These are phyloP conservation scores for Epinephelus moara DNA, from an alignment of 2,113 vertebrate genomes.

Conservation along the genomic window DNA sequence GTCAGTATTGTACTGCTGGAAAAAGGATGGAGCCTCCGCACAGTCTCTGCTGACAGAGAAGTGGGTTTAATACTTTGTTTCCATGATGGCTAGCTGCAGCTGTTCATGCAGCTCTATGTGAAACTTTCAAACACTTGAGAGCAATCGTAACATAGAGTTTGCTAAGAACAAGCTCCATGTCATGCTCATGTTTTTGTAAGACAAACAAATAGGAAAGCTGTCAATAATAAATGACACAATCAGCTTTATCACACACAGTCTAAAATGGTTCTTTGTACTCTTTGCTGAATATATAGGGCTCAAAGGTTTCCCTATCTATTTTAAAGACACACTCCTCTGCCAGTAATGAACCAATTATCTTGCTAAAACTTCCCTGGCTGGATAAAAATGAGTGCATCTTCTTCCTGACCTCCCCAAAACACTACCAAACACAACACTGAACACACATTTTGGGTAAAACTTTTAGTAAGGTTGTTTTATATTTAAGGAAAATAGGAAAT, in stretches of 20 bases:
- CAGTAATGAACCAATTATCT: neutral
- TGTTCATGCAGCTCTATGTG: neutral
- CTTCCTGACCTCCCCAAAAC: neutral
- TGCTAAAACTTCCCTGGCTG: neutral
- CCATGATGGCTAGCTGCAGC: constrained; percentile 13
- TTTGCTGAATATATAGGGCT: constrained; percentile 7
- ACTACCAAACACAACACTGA: neutral
- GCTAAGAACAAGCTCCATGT: neutral
- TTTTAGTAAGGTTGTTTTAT: neutral
- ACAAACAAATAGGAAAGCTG: constrained; percentile 5
- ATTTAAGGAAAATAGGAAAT: neutral
- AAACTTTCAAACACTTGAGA: neutral
- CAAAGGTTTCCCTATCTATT: constrained; percentile 8
- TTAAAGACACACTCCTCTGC: neutral
- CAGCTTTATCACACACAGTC: constrained; percentile 2
- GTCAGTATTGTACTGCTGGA: constrained; percentile 31
- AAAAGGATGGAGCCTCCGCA: constrained; percentile 3
- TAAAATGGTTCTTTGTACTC: neutral
- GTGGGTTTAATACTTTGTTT: constrained; percentile 29
- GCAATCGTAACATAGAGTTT: neutral
- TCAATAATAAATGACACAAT: constrained; percentile 12
- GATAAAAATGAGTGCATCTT: neutral
- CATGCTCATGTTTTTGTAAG: neutral
- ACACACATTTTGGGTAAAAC: neutral
- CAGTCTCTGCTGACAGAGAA: constrained; percentile 19